These are phyloP conservation scores for Glyptemys insculpta DNA, from an alignment of 2,797 vertebrate genomes.

Conservation along the genomic window DNA sequence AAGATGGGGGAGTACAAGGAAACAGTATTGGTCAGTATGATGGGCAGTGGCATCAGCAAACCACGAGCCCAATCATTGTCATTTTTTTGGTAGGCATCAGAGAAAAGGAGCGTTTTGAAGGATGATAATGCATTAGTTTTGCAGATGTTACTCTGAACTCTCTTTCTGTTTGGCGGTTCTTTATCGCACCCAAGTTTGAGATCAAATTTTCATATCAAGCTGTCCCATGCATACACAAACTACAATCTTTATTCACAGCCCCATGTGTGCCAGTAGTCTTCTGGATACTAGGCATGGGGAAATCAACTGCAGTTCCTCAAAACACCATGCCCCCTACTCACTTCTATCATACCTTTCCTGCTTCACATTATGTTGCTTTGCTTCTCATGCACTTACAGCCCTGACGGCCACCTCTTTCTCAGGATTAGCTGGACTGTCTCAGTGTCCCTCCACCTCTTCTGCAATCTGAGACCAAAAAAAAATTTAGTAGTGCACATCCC, in stretches of 20 bases:
- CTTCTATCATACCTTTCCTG: neutral
- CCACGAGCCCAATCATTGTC: neutral
- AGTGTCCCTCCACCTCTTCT: neutral
- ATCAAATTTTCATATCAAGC: neutral
- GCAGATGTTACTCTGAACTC: neutral
- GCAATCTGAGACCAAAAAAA: neutral
- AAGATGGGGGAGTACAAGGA: neutral
- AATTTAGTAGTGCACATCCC: neutral
- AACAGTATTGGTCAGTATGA: neutral
- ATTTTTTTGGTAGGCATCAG: neutral
- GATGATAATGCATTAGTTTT: neutral
- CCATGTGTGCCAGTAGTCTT: neutral
- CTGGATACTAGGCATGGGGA: neutral
- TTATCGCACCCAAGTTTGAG: neutral
- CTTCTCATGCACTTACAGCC: neutral
- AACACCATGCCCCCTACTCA: neutral
- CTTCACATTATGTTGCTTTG: neutral
- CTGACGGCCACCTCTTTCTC: neutral
- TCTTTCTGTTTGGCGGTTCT: neutral
- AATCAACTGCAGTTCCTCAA: neutral
- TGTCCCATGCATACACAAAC: neutral
- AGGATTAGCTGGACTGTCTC: neutral
- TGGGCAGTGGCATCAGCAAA: neutral
- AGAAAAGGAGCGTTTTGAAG: neutral
- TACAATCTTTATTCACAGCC: neutral